Conservation (phyloP, 2,888 invertebrate species). For the Tachina grossa region DNA sequence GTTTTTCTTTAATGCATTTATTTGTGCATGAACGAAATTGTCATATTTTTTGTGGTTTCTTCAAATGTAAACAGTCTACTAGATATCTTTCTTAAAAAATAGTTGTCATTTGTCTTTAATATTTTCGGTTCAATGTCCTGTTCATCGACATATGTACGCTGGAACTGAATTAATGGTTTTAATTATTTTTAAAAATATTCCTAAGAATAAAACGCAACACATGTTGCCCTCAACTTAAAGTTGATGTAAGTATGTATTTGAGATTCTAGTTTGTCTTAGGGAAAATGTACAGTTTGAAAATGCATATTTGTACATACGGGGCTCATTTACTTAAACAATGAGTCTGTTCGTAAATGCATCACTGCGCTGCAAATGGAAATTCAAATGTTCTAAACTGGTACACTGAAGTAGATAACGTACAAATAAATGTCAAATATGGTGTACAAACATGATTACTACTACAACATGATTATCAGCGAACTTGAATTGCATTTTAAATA, state of each 20-base stretch:
- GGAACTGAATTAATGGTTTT: conserved; percentile 46
- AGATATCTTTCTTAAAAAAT: conserved; percentile 44
- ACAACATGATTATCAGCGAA: no score
- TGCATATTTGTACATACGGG: no score
- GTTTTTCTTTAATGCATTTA: conserved; percentile 28
- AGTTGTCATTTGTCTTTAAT: conserved; percentile 40
- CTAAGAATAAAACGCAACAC: conserved; percentile 36
- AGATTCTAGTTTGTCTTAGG: not conserved
- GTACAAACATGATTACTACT: no score
- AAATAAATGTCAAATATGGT: no score
- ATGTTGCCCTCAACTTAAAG: conserved; percentile 36
- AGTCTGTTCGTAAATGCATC: no score
- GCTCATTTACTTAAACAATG: no score
- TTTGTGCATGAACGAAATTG: not conserved
- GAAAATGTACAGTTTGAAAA: conserved; percentile 43
- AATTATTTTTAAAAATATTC: conserved; percentile 44
- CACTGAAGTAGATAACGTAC: no score
- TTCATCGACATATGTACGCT: conserved; percentile 31
- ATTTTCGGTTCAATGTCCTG: conserved; percentile 63
- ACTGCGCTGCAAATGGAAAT: no score
- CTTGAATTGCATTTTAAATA: no score
- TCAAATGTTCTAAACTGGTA: no score
- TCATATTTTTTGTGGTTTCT: conserved; percentile 62
- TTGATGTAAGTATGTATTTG: conserved; percentile 10
- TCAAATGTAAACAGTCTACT: conserved; percentile 58